Conservation (phyloP, 2,797 vertebrate species). For the Chelonia mydas region DNA sequence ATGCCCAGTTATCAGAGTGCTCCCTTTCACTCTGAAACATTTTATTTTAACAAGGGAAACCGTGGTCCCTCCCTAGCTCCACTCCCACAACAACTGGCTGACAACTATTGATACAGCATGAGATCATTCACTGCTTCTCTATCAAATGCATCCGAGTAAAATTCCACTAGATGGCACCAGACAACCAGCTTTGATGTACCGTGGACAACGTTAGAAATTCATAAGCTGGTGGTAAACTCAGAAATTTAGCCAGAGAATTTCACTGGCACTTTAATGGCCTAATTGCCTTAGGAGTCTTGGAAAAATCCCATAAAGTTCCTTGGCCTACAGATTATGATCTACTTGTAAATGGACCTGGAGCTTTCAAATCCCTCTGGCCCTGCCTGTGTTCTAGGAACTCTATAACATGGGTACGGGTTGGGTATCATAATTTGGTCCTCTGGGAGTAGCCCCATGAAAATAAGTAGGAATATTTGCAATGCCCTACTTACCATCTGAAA, state of each 20-base stretch:
- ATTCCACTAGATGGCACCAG: conserved; percentile 46
- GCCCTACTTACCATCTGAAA: neutral
- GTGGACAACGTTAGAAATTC: neutral
- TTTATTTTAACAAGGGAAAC: neutral
- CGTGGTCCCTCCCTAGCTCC: neutral
- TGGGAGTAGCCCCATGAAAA: neutral
- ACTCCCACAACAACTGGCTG: neutral
- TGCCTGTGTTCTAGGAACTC: neutral
- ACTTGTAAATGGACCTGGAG: neutral
- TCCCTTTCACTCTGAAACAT: neutral
- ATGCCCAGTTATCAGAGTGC: neutral
- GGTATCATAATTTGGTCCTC: neutral
- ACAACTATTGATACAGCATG: neutral
- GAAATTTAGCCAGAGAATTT: neutral
- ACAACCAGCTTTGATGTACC: conserved; percentile 9
- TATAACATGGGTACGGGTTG: neutral
- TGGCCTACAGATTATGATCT: neutral
- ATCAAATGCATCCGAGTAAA: neutral
- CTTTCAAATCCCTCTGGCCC: neutral
- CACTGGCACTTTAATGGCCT: neutral
- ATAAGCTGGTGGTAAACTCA: neutral
- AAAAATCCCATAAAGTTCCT: conserved; percentile 1
- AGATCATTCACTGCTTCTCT: neutral
- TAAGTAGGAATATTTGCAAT: neutral
- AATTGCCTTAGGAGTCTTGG: neutral